phyloP scores from a whole-genome alignment of 1,140 invertebrate genomes.

The Leptopilina boulardi region DNA sequence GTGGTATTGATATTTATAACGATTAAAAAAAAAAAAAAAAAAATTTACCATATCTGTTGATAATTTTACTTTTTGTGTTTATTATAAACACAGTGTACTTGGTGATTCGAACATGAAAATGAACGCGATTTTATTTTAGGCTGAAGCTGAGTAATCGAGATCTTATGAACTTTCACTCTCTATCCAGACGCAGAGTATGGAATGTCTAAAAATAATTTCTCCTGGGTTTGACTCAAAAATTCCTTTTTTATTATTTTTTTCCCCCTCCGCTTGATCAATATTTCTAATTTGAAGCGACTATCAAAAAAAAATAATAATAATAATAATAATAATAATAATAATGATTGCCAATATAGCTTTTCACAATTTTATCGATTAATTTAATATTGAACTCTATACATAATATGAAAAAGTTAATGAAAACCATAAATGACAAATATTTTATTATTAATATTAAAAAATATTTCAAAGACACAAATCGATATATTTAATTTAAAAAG shows the following conservation, averaged over 20 bases:
- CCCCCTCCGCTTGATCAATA: too few relatives aligned
- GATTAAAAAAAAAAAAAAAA: background rate
- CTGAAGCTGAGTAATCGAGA: conserved; percentile 30
- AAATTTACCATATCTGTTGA: background rate
- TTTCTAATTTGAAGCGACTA: background rate
- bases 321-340: too few relatives aligned
- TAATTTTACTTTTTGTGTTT: background rate
- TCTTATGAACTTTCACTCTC: conserved; percentile 30
- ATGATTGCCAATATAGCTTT: too few relatives aligned
- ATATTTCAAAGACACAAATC: too few relatives aligned
- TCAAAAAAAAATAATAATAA: background rate
- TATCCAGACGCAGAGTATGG: conserved; percentile 17
- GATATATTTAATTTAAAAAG: too few relatives aligned
- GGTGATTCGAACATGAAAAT: conserved; percentile 26
- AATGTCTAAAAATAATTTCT: conserved; percentile 27
- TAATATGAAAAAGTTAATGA: too few relatives aligned
- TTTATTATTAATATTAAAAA: too few relatives aligned
- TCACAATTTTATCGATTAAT: too few relatives aligned
- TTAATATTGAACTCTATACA: too few relatives aligned
- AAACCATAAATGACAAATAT: too few relatives aligned
- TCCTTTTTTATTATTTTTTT: background rate
- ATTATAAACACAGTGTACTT: conserved; percentile 21
- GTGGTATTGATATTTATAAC: too few relatives aligned
- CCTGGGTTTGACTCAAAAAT: conserved; percentile 12
- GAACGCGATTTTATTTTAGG: conserved; percentile 29